phyloP scores from a whole-genome alignment of 92 coral and sea anemone species.

The Pocillopora grandis region DNA sequence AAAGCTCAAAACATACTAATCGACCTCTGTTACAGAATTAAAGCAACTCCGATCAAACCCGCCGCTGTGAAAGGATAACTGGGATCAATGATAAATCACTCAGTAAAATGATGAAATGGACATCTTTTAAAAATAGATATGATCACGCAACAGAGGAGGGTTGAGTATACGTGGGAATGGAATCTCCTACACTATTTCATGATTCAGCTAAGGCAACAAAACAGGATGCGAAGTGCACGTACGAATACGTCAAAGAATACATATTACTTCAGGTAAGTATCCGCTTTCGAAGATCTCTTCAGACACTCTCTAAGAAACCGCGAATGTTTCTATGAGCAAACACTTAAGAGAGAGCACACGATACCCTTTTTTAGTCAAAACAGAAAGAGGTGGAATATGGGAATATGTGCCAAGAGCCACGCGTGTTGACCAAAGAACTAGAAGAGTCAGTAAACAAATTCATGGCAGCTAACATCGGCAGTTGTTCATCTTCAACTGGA shows the following conservation, averaged over 20 bases:
- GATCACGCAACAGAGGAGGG: constrained; percentile 39
- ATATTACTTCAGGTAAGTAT: background rate
- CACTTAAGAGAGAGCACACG: background rate
- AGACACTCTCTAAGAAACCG: background rate
- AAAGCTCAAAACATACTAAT: background rate
- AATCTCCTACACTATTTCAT: constrained; percentile 6
- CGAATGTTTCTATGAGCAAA: constrained; percentile 20
- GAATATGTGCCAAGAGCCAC: constrained; percentile 12
- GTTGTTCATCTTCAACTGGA: background rate
- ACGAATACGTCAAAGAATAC: background rate
- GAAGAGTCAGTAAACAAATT: background rate
- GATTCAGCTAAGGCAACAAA: constrained; percentile 1
- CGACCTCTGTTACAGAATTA: too few relatives aligned
- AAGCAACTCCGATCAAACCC: too few relatives aligned
- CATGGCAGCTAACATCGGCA: background rate
- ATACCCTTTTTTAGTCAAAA: constrained; percentile 13
- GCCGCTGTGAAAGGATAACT: too few relatives aligned
- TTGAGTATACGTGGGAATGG: constrained; percentile 11
- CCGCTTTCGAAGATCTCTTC: background rate
- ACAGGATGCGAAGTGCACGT: constrained; percentile 43
- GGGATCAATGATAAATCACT: too few relatives aligned
- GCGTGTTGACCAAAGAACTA: constrained; percentile 2
- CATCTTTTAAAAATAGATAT: constrained; percentile 32
- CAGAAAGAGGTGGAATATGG: background rate
- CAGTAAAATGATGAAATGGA: background rate